Conservation (phyloP, 1,140 invertebrate species). For the Antheraea pernyi region DNA sequence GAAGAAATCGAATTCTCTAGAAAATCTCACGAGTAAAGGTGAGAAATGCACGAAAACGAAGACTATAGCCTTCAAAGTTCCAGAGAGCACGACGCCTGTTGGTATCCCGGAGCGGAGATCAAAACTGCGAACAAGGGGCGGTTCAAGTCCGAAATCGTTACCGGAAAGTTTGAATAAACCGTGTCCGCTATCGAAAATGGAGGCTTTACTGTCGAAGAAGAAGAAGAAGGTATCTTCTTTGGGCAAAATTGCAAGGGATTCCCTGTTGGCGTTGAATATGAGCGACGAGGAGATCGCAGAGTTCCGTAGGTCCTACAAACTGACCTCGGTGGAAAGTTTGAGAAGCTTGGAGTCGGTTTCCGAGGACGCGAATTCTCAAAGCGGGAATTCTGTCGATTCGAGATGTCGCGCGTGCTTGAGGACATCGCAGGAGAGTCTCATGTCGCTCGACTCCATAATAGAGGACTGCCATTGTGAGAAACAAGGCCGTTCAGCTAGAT, state of each 20-base stretch:
- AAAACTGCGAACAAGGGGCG: conserved; percentile 54
- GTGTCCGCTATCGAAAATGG: conserved; percentile 61
- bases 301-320: conserved; percentile 60
- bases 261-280: conserved; percentile 70
- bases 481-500: conserved; percentile 45
- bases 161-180: conserved; percentile 68
- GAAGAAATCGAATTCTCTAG: conserved; percentile 65
- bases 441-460: conserved; percentile 71
- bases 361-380: conserved; percentile 69
- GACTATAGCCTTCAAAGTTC: conserved; percentile 66
- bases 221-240: conserved; percentile 68
- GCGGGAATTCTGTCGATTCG: conserved; percentile 65
- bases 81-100: conserved; percentile 55
- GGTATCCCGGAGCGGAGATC: conserved; percentile 58
- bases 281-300: conserved; percentile 72
- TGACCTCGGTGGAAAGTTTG: conserved; percentile 71
- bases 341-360: conserved; percentile 71
- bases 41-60: conserved; percentile 55
- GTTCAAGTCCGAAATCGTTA: conserved; percentile 71
- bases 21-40: conserved; percentile 53
- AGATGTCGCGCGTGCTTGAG: conserved; percentile 64
- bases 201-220: conserved; percentile 54
- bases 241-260: conserved; percentile 72
- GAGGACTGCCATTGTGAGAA: conserved; percentile 66
- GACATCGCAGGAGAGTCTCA: conserved; percentile 70